Percentiles rank a stretch among this genome's conserved stretches.
phyloP scores from a whole-genome alignment of 2,888 invertebrate species.

The Trachelus troglodyta region DNA sequence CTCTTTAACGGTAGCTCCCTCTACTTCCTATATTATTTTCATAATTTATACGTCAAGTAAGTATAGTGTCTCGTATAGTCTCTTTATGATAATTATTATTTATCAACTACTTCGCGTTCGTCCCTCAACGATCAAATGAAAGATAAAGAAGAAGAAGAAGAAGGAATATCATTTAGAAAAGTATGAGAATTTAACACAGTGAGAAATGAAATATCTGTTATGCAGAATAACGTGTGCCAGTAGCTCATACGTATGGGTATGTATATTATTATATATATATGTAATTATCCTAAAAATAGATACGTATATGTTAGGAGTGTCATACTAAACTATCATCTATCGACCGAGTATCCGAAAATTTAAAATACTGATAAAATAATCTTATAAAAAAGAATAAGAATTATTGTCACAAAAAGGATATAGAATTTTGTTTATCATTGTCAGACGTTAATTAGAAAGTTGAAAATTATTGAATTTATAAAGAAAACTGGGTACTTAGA shows the following conservation, averaged over 20 bases:
- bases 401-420: neutral
- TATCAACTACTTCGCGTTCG: neutral
- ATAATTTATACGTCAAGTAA: slow-evolving; percentile 38
- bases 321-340: neutral
- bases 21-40: slow-evolving; percentile 8
- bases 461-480: too few species aligned
- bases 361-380: neutral
- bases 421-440: neutral
- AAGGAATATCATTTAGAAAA: neutral
- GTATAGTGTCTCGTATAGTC: slow-evolving; percentile 31
- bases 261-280: neutral
- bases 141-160: neutral
- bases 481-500: neutral
- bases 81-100: slow-evolving; percentile 10
- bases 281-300: neutral
- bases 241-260: neutral
- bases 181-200: neutral
- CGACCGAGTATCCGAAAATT: neutral
- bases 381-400: neutral
- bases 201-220: neutral
- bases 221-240: neutral
- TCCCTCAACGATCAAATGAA: neutral
- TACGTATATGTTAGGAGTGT: neutral
- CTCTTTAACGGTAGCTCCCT: slow-evolving; percentile 13
- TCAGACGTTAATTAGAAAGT: neutral